Percentiles rank a stretch among this genome's conserved stretches.
phyloP scores from a whole-genome alignment of 2,797 vertebrate genomes.

The Sebastes miniatus region DNA sequence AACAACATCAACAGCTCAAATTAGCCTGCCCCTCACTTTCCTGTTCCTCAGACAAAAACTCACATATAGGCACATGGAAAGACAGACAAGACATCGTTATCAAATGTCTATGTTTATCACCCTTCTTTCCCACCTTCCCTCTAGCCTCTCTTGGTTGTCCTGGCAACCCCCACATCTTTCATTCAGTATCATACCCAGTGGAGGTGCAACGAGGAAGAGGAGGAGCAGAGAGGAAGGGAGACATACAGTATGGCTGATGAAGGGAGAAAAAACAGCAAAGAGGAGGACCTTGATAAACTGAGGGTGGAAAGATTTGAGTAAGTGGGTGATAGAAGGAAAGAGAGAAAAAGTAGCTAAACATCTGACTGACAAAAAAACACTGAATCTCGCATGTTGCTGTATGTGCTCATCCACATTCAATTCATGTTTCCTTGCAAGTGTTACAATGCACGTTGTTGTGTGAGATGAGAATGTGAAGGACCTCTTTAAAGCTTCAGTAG shows the following conservation, averaged over 20 bases:
- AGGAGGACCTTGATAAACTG: neutral
- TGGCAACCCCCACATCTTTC: slow-evolving; percentile 51
- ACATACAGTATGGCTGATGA: neutral
- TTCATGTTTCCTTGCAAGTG: neutral
- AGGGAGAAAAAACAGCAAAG: neutral
- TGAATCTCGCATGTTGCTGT: neutral
- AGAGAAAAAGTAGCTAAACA: neutral
- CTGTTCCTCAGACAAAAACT: slow-evolving; percentile 30
- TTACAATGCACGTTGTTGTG: slow-evolving; percentile 7
- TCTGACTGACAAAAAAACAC: neutral
- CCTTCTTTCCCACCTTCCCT: slow-evolving; percentile 1
- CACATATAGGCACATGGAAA: slow-evolving; percentile 22
- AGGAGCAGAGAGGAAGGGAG: neutral
- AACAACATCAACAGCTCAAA: slow-evolving; percentile 20
- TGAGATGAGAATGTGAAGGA: neutral
- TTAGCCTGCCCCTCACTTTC: slow-evolving; percentile 27
- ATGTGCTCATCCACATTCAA: neutral
- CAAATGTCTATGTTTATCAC: slow-evolving; percentile 8
- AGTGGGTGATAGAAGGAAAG: neutral
- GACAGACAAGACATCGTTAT: slow-evolving; percentile 18
- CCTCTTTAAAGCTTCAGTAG: neutral
- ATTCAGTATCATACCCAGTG: slow-evolving; percentile 31
- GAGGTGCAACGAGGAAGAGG: slow-evolving; percentile 9
- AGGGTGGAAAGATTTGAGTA: neutral
- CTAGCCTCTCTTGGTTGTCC: slow-evolving; percentile 51